Evolutionary conservation across 2,888 invertebrate species (phyloP), one percentile per base, ranked within the genome.

Genomic region (Neelides folsomi): DNA sequence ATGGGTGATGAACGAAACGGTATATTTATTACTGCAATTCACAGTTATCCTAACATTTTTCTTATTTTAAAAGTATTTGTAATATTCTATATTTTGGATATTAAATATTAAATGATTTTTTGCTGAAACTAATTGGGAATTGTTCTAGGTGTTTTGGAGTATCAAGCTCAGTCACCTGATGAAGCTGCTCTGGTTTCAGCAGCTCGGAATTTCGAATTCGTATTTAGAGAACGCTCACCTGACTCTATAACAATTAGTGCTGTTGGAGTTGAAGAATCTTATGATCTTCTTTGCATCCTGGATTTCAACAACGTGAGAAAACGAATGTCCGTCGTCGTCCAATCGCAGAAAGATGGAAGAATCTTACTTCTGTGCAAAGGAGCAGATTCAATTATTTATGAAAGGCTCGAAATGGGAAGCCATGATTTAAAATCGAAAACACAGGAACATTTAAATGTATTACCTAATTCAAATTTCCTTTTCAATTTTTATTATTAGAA

Each of bases 221-320:
- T 95, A 58, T 98, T 98, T 74, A 86, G 83, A 74, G 88, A 92
- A 71, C 79, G 87, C 68, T 81, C 87, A 69, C 88, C 90, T 60
- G 87, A 87, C 75, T 88, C 84, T 75, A 89, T 90, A 74, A 89
- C 88, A 60, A 87, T 90, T 70, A 86, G 86, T 72, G 85, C 90
- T 65, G 68, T 72, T 62, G 78, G 76, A 0, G 64, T 69, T 52
- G 70, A 69, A 51, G 73, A 75, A 68, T 71, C 71, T 1, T 94
- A 95, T 74, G 93, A 98, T 72, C 78, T 98, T 66, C 77, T 98
- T 65, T 90, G 90, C 73, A 98, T 98, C 73, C 79, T 98, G 69
- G 98, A 98, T 76, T 98, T 98, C 76, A 95, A 98, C 77, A 98
- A 98, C 76, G 88, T 93, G 65, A 79, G 98, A 66, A 98, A 98